phyloP scores from a whole-genome alignment of 1,140 invertebrate genomes.

The Procambarus clarkii region DNA sequence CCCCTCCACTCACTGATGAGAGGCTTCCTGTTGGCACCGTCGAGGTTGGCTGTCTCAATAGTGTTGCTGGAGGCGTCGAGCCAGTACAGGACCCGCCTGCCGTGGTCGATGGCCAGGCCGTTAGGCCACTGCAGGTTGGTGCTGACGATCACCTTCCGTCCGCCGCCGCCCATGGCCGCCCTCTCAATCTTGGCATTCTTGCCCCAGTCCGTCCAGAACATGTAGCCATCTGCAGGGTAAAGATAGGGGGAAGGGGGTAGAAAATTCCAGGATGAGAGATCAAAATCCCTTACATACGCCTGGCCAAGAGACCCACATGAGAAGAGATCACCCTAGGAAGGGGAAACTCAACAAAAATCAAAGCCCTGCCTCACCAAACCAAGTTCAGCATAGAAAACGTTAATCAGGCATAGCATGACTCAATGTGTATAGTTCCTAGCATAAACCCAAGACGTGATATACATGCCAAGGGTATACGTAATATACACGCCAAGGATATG shows the following conservation, averaged over 20 bases:
- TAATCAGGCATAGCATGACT: too few relatives aligned
- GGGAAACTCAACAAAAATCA: too few relatives aligned
- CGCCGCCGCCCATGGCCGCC: constrained; percentile 78
- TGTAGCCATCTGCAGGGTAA: constrained; percentile 79
- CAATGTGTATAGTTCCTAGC: too few relatives aligned
- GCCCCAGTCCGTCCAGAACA: constrained; percentile 97
- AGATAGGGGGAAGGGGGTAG: background rate
- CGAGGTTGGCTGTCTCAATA: constrained; percentile 88
- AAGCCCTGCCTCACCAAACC: too few relatives aligned
- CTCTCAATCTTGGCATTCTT: constrained; percentile 77
- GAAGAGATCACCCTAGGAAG: too few relatives aligned
- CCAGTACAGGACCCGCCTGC: constrained; percentile 91
- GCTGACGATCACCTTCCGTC: constrained; percentile 87
- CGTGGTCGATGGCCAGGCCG: constrained; percentile 94
- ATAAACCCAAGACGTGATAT: too few relatives aligned
- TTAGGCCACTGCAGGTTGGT: constrained; percentile 94
- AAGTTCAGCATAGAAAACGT: too few relatives aligned
- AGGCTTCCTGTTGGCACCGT: constrained; percentile 82
- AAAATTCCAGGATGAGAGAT: too few relatives aligned
- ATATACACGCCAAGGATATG: too few relatives aligned
- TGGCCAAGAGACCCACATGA: too few relatives aligned
- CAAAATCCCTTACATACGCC: too few relatives aligned
- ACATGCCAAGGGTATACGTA: too few relatives aligned
- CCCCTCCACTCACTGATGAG: constrained; percentile 80
- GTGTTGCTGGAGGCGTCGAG: constrained; percentile 95